Base-by-base conservation (phyloP, 2,888 invertebrate species). In the Colostygia pectinataria region DNA sequence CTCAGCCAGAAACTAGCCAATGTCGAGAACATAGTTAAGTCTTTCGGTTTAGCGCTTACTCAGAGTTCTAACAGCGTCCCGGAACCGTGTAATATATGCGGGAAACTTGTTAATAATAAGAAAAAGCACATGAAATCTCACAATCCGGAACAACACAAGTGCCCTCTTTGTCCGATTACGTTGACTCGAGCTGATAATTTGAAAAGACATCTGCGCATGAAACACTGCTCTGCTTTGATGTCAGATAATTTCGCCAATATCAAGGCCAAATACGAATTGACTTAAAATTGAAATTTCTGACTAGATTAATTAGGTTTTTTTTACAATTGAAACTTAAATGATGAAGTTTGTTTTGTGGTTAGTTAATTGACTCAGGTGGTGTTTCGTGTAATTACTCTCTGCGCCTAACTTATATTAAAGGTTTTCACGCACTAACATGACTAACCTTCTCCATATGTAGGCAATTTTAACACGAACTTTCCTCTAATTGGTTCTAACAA, bases 71-170 rank as follows among this genome's bases (percentile, higher is more conserved):
- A 75, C 57, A 68, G 57, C 58, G 76, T 77, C 56, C 83, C 92
- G 62, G 92, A 91, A 77, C 83, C 91, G 61, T 94, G 94, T 83
- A 86, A 83, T 57, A 75, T 92, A 61, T 94, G 93, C 80, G 92
- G 93, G 55, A 93, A 94, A 83, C 88, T 90, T 55, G 93, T 94
- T 60, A 92, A 90, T 70, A 93, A 93, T 80, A 85, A 93, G 67
- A 93, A 93, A 91, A 93, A 94, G 71, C 93, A 93, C 71, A 84
- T 93, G 79, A 92, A 93, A 74, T 92, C 92, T 24, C 93, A 93
- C 73, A 91, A 91, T 59, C 93, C 93, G 9, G 92, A 92, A 65
- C 91, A 91, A 64, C 92, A 92, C 71, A 91, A 91, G 66, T 93
- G 93, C 63, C 93, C 93, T 2, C 77, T 92, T 65, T 93, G 93